Base-by-base conservation (phyloP, 2,113 vertebrate species). In the Urocynchramus pylzowi region DNA sequence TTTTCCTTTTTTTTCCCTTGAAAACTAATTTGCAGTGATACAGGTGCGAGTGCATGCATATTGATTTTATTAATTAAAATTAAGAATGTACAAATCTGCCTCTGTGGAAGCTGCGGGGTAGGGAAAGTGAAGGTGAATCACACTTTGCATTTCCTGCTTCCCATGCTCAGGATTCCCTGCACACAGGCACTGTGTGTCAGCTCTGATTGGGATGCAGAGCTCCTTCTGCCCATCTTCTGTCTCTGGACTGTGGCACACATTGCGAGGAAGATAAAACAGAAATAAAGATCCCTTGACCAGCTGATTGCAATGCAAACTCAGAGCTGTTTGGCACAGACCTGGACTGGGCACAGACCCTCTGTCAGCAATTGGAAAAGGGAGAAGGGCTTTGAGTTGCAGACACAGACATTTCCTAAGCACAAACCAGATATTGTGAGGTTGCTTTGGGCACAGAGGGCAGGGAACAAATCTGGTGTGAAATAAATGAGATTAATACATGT, bases 41-140 rank as follows among this genome's bases (percentile, higher is more conserved):
- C 26, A 5, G 23, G 61, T 90, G 71, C 3, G 0, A 76, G 59
- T 19, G 68, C 71, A 63, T 27, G 28, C 44, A 16, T 42, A 85
- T 53, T 82, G 83, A 67, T 92, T 89, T 93, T 85, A 71, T 87
- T 94, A 96, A 94, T 89, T 84, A 85, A 87, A 95, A 95, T 80
- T 35, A 90, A 92, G 77, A 63, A n/a, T 47, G 85, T 73, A 49
- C 45, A 90, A 39, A 90, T 77, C 41, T 65, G 76, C 42, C 79
- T 80, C 27, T 1, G 35, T 24, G 90, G 89, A 60, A 39, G 6
- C 64, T 47, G 50, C 1, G 0, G 54, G 57, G 69, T 22, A 73
- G 59, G 37, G 57, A 65, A n/a, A 49, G 49, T 56, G 93, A 67
- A 92, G 71, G 93, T 78, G 70, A 70, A 91, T 78, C 83, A 37